Percentiles rank a stretch among this genome's conserved stretches.
Conservation (phyloP, 2,797 vertebrate species). For the Myotis findleyi region DNA sequence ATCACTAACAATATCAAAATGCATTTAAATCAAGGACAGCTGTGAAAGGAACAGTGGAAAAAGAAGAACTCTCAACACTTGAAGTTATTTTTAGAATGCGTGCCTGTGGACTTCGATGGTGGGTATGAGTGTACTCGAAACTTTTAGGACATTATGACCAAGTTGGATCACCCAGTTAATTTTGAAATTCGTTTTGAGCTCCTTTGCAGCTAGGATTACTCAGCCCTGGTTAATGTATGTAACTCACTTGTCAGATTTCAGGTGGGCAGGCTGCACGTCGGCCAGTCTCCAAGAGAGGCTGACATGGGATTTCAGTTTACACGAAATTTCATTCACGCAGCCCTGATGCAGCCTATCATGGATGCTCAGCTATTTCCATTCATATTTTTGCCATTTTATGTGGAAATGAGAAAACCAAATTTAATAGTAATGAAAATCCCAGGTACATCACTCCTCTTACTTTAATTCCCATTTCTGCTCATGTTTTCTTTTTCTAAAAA, state of each 20-base stretch:
- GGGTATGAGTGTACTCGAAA: neutral
- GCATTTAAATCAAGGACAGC: neutral
- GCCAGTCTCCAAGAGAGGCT: neutral
- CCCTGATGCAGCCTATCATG: neutral
- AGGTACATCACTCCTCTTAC: neutral
- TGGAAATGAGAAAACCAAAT: neutral
- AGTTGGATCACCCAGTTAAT: neutral
- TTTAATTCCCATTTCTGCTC: neutral
- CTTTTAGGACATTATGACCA: neutral
- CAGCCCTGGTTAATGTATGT: neutral
- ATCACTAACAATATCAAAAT: too few species aligned
- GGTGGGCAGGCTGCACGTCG: neutral
- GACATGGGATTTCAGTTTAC: neutral
- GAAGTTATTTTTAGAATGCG: neutral
- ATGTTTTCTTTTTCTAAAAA: too few species aligned
- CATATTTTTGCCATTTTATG: neutral
- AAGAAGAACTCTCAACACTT: neutral
- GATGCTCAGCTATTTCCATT: neutral
- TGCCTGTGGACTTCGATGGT: neutral
- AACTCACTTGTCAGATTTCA: neutral
- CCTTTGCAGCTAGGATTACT: neutral
- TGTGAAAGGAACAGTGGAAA: constrained; percentile 2
- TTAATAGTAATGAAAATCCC: neutral
- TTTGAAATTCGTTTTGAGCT: neutral
- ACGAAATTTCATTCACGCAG: neutral